Base-by-base conservation (phyloP, 2,797 vertebrate genomes). In the Chanos chanos region DNA sequence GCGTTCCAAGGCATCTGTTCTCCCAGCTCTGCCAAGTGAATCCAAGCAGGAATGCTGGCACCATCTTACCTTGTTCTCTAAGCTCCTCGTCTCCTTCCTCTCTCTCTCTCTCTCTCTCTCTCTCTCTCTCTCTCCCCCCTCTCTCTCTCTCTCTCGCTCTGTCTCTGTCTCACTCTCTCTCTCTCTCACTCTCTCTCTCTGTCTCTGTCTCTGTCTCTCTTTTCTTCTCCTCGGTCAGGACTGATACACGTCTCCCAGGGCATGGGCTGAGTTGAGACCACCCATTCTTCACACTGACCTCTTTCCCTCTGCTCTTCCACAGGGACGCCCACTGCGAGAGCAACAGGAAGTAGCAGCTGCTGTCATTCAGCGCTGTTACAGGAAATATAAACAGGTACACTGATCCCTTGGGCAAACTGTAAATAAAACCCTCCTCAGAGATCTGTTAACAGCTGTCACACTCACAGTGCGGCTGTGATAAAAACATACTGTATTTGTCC, bases 361-460 rank as follows among this genome's bases (percentile, higher is more conserved):
- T 64, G 94, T 99, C 77, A 97, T 99, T 85, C 97, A 99, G 78
- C 94, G 97, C 71, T 99, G 97, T 82, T 99, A 99, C 90, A 92
- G 94, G 81, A 99, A 99, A 81, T 99, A 99, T 77, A 99, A 97
- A 85, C 96, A 99, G 96, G 97, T 99, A 94, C 89, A 84, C 4
- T 27, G 7, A 8, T 71, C 22, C 25, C 28, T 16, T 47, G 61
- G 52, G 27, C n/a, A n/a, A 25, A 41, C 4, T 43, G 43, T 15
- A 54, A 3, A 43, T 36, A 22, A 25, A 27, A 16, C 58, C 25
- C 36, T 56, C 60, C 16, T 13, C 34, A 67, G 7, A 7, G 19
- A 50, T 24, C 24, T 43, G 45, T 63, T 52, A 10, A 37, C 52
- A 33, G 52, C 18, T 55, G 4, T 50, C 39, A 49, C 28, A 10